These are phyloP conservation scores for Diorhabda carinulata DNA, from an alignment of 1,140 invertebrate species.

Conservation along the genomic window DNA sequence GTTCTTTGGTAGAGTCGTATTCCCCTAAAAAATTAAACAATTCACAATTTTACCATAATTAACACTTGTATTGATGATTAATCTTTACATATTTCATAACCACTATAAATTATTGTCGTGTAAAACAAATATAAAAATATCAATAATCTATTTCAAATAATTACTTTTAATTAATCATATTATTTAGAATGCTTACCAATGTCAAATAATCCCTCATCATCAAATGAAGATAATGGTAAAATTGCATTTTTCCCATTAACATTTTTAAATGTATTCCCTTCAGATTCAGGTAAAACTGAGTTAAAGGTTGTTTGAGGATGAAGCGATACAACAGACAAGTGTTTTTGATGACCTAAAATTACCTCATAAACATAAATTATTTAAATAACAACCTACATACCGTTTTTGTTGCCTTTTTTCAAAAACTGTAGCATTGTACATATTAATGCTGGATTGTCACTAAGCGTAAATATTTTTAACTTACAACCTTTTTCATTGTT, in stretches of 20 bases:
- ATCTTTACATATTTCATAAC: no score
- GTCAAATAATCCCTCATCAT: slow-evolving; percentile 42
- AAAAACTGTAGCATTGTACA: slow-evolving; percentile 46
- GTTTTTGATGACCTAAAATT: slow-evolving; percentile 20
- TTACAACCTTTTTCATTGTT: no score
- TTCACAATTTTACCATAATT: no score
- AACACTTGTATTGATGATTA: no score
- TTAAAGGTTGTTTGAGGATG: slow-evolving; percentile 9
- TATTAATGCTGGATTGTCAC: slow-evolving; percentile 16
- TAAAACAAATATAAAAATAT: no score
- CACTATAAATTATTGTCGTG: no score
- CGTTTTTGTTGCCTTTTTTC: slow-evolving; percentile 36
- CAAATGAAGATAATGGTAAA: slow-evolving; percentile 29
- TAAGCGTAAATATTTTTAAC: no score
- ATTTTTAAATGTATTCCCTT: not conserved
- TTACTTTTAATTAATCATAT: not conserved
- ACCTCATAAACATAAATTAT: slow-evolving; percentile 10
- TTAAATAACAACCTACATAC: slow-evolving; percentile 8
- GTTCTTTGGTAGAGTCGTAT: slow-evolving; percentile 31
- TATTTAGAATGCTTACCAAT: slow-evolving; percentile 27
- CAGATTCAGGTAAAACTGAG: not conserved
- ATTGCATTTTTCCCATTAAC: not conserved
- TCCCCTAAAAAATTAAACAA: slow-evolving; percentile 28
- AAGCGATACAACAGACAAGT: slow-evolving; percentile 17
- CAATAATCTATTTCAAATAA: not conserved